Conservation (phyloP, 1,140 invertebrate genomes). For the Bombus sylvicola region DNA sequence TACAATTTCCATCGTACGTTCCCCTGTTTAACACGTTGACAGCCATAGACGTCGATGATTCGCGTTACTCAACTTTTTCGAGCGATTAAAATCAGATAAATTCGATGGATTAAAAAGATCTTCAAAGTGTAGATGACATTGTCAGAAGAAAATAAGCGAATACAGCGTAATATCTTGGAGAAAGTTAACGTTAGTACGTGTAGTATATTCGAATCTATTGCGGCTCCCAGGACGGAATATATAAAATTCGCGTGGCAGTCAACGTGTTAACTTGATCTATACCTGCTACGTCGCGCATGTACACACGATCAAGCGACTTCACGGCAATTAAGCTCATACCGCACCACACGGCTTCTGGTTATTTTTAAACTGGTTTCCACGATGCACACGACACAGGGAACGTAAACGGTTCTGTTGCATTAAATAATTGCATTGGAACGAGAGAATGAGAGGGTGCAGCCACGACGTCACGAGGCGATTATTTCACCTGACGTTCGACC, state of each 20-base stretch:
- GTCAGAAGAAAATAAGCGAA: no score
- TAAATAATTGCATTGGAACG: slow-evolving; percentile 33
- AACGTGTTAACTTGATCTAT: slow-evolving; percentile 32
- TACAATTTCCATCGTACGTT: no score
- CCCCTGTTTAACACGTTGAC: background rate
- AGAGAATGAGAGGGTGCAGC: background rate
- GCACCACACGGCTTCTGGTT: slow-evolving; percentile 56
- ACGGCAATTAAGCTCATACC: slow-evolving; percentile 65
- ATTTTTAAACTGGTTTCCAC: slow-evolving; percentile 59
- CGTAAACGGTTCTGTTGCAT: slow-evolving; percentile 37
- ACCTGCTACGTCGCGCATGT: slow-evolving; percentile 27
- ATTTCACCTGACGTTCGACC: slow-evolving; percentile 43
- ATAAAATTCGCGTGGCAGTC: no score
- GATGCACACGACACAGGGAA: background rate
- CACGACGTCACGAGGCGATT: slow-evolving; percentile 16
- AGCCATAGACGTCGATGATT: no score
- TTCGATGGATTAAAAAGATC: no score
- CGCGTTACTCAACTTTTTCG: no score
- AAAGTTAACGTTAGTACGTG: no score
- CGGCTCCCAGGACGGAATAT: no score
- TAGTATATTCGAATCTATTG: slow-evolving; percentile 10
- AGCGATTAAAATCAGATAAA: no score
- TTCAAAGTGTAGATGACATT: no score
- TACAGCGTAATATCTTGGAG: no score
- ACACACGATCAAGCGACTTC: slow-evolving; percentile 51